Evolutionary conservation across 2,888 invertebrate genomes (phyloP).

Genomic region (Nymphalis urticae): DNA sequence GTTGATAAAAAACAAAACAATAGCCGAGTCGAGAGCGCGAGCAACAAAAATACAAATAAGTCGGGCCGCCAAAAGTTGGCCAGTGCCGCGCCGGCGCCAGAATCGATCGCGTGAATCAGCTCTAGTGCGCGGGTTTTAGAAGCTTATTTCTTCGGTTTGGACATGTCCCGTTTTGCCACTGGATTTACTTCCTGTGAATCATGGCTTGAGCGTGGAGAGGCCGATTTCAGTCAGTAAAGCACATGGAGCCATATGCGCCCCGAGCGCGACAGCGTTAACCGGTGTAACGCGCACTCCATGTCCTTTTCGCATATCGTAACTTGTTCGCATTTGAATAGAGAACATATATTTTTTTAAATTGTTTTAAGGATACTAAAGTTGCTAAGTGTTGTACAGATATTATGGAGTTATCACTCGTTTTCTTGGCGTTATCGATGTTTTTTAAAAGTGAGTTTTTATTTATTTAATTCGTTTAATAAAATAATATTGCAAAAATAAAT

Average conservation of each 20-base stretch:
- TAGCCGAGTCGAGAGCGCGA: conserved; percentile 23
- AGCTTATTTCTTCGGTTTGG: conserved; percentile 57
- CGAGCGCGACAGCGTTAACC: conserved; percentile 51
- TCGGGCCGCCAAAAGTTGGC: conserved; percentile 55
- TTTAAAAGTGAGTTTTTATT: conserved; percentile 65
- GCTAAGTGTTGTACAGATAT: conserved; percentile 49
- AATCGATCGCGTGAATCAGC: conserved; percentile 70
- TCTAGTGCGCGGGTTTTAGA: conserved; percentile 46
- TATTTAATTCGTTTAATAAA: conserved; percentile 12
- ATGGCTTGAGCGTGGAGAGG: conserved; percentile 58
- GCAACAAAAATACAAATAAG: conserved; percentile 43
- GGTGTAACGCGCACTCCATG: conserved; percentile 34
- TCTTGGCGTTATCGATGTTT: conserved; percentile 61
- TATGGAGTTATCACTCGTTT: conserved; percentile 61
- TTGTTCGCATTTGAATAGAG: conserved; percentile 15
- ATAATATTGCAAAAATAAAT: background rate
- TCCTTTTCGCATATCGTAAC: conserved; percentile 25
- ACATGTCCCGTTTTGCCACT: conserved; percentile 72
- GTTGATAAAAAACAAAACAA: conserved; percentile 39
- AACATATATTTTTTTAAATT: conserved; percentile 13
- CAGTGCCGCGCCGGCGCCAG: conserved; percentile 70
- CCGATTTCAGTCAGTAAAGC: conserved; percentile 63
- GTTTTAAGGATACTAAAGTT: conserved; percentile 8
- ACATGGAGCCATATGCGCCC: conserved; percentile 50
- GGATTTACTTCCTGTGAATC: conserved; percentile 74